phyloP scores from a whole-genome alignment of 2,797 vertebrate species.

The Euthynnus affinis region DNA sequence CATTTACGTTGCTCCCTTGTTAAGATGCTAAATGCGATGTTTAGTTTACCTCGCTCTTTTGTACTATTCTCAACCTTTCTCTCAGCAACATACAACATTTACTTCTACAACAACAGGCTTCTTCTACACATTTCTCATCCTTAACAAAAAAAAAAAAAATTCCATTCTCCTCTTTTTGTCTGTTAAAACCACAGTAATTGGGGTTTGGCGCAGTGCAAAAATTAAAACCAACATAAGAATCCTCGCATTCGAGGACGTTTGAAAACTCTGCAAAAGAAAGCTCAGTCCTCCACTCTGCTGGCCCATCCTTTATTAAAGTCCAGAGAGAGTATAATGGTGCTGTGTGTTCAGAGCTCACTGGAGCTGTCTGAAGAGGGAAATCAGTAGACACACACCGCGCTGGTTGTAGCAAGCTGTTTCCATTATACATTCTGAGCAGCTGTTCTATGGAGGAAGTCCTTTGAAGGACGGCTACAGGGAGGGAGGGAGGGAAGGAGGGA shows the following conservation, averaged over 20 bases:
- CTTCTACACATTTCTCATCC: constrained; percentile 35
- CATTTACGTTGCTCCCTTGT: constrained; percentile 18
- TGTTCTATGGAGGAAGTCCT: constrained; percentile 80
- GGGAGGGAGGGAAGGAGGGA: not conserved
- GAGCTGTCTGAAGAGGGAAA: constrained; percentile 63
- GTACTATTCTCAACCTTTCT: constrained; percentile 46
- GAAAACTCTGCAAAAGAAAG: constrained; percentile 32
- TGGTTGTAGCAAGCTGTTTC: constrained; percentile 59
- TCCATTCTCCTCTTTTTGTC: constrained; percentile 20
- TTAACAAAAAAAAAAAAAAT: constrained; percentile 1
- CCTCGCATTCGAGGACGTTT: constrained; percentile 25
- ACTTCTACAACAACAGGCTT: constrained; percentile 31
- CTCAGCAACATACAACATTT: constrained; percentile 34
- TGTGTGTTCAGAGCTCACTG: constrained; percentile 62
- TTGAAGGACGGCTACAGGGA: constrained; percentile 70
- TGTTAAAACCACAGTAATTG: constrained; percentile 19
- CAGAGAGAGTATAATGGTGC: constrained; percentile 61
- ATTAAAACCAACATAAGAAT: constrained; percentile 32
- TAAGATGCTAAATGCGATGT: constrained; percentile 25
- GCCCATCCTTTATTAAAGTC: constrained; percentile 42
- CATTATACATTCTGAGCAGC: constrained; percentile 81
- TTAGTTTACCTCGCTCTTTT: constrained; percentile 43
- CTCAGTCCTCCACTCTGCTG: constrained; percentile 30
- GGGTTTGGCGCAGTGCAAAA: constrained; percentile 48
- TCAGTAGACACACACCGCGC: constrained; percentile 57